Base-by-base conservation (phyloP, 2,113 vertebrate species). In the Dromaius novaehollandiae region DNA sequence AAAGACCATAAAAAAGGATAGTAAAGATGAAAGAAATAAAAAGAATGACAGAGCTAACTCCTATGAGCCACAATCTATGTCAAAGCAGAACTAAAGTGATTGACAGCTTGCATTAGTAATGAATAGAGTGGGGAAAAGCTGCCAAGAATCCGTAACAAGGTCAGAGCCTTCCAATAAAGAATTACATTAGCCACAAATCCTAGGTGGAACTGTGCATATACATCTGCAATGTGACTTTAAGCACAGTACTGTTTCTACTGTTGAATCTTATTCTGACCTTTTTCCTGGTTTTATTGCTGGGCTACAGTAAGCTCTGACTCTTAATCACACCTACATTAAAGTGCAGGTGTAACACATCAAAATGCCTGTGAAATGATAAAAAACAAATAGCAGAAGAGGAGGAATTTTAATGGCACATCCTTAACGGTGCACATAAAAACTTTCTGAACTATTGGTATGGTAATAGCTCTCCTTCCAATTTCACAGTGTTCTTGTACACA, bases 71-170 rank as follows among this genome's bases (percentile, higher is more conserved):
- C 88, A 74, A 16, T 93, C 93, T 96, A 93, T 94, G 93, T 90
- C 90, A 95, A 97, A 95, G 86, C 76, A 95, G 90, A 97, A 95
- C 95, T 87, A 69, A 95, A 97, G 78, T 95, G 92, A 96, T 90
- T 96, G 96, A 94, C 93, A 98, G 91, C 68, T 97, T 84, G 22
- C 88, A 95, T 96, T 95, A 95, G 91, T 96, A 97, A 97, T 94
- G 95, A 97, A 92, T 53, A 86, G 90, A 92, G 90, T 82, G 74
- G 81, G 55, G 65, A 84, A 94, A 81, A 83, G 93, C 91, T 83
- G 79, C 92, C 81, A 97, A 93, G 95, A 97, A 92, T 95, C 91
- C 16, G 13, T 92, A 95, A 91, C 66, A 95, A 97, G 95, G 93
- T 96, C 94, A 92, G 94, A 97, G 81, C 77, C 71, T 96, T 95